Evolutionary conservation across 1,140 invertebrate species (phyloP).

Genomic region (Pseudomyrmex dendroicus): DNA sequence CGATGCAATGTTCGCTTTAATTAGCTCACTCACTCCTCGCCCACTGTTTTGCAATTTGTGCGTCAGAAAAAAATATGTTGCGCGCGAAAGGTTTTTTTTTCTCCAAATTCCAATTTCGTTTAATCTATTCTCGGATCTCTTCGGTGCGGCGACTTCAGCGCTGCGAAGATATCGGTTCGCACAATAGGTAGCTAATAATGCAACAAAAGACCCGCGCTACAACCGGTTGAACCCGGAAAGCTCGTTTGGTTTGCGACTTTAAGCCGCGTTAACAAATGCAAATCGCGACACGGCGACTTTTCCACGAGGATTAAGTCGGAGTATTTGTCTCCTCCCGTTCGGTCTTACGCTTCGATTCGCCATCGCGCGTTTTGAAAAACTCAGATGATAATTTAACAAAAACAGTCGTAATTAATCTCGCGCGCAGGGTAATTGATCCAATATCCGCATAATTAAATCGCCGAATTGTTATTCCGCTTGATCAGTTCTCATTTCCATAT

Average conservation of each 20-base stretch:
- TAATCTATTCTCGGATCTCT: neutral
- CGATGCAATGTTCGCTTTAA: neutral
- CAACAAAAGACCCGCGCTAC: slow-evolving; percentile 63
- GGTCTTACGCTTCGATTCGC: slow-evolving; percentile 44
- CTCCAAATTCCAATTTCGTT: slow-evolving; percentile 11
- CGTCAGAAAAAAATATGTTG: too few species aligned
- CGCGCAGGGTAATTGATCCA: neutral
- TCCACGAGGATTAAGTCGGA: slow-evolving; percentile 71
- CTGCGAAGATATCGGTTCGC: slow-evolving; percentile 47
- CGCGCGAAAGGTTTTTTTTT: neutral
- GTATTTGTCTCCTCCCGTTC: slow-evolving; percentile 60
- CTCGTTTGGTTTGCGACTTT: slow-evolving; percentile 68
- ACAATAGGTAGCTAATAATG: slow-evolving; percentile 76
- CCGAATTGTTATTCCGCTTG: neutral
- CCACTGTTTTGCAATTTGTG: too few species aligned
- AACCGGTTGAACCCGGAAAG: slow-evolving; percentile 80
- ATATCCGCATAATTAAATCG: neutral
- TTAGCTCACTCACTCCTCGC: neutral
- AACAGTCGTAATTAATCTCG: too few species aligned
- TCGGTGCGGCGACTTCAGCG: neutral
- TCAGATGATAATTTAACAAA: too few species aligned
- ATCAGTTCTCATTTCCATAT: slow-evolving; percentile 17
- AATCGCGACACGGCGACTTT: slow-evolving; percentile 74
- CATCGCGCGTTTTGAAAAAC: neutral
- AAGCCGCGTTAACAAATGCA: slow-evolving; percentile 77